phyloP scores from a whole-genome alignment of 2,797 vertebrate species.

The Sebastes jordani region DNA sequence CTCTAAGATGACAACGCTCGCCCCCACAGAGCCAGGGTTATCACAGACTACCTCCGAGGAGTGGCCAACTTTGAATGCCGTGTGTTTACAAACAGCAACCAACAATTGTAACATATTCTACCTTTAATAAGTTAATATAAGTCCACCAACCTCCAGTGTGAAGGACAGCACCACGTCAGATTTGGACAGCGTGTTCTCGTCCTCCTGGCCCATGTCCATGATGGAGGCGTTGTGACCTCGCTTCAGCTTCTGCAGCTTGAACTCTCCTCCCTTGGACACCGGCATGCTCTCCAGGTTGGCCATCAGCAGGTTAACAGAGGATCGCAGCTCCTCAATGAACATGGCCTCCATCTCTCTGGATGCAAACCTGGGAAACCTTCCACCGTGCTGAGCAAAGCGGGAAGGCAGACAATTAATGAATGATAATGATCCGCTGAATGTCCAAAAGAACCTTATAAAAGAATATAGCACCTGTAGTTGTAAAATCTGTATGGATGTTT shows the following conservation, averaged over 20 bases:
- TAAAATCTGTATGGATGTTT: not conserved
- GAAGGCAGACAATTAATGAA: not conserved
- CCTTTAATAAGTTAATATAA: not conserved
- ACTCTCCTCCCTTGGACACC: conserved; percentile 97
- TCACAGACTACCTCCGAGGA: not conserved
- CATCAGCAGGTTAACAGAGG: conserved; percentile 97
- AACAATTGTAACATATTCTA: not conserved
- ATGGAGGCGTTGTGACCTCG: conserved; percentile 98
- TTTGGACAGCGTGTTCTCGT: conserved; percentile 97
- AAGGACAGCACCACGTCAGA: conserved; percentile 97
- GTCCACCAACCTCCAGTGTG: conserved; percentile 89
- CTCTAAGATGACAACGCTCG: too few relatives aligned
- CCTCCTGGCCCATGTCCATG: conserved; percentile 99
- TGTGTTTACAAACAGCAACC: not conserved
- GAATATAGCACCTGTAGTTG: not conserved
- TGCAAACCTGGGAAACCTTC: conserved; percentile 93
- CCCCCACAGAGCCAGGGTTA: too few relatives aligned
- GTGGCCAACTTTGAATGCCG: not conserved
- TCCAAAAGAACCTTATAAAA: not conserved
- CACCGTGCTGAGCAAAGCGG: conserved; percentile 80
- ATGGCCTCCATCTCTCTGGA: conserved; percentile 99
- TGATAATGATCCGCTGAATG: not conserved
- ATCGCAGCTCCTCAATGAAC: conserved; percentile 96
- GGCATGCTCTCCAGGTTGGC: conserved; percentile 99
- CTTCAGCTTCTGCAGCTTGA: conserved; percentile 98